phyloP scores from a whole-genome alignment of 2,888 invertebrate species.

The Cephus spinipes region DNA sequence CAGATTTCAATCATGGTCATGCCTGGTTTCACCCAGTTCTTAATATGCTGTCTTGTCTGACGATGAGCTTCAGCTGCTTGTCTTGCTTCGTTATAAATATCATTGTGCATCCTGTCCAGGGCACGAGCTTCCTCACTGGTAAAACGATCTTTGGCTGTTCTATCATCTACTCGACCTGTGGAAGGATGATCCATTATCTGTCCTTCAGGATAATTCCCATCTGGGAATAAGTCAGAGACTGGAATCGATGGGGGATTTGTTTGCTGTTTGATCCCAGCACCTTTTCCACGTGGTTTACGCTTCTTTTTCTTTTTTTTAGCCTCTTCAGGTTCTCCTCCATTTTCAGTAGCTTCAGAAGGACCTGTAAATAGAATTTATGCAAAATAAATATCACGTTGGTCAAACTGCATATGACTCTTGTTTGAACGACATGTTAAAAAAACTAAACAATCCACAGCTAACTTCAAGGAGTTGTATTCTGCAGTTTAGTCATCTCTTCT shows the following conservation, averaged over 20 bases:
- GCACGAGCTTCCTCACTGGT: conserved; percentile 90
- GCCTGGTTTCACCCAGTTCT: conserved; percentile 95
- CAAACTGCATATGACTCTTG: no score
- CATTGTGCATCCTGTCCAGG: conserved; percentile 89
- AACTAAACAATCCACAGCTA: no score
- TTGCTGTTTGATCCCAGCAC: conserved; percentile 71
- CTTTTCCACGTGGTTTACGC: conserved; percentile 67
- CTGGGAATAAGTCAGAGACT: conserved; percentile 85
- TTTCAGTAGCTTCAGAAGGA: conserved; percentile 63
- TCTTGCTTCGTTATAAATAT: conserved; percentile 94
- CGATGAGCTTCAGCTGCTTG: conserved; percentile 98
- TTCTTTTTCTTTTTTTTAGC: conserved; percentile 77
- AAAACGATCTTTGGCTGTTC: conserved; percentile 88
- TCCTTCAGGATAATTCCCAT: conserved; percentile 89
- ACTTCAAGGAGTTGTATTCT: no score
- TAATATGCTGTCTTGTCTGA: conserved; percentile 91
- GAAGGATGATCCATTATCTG: conserved; percentile 88
- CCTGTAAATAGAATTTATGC: conserved; percentile 4
- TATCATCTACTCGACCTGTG: conserved; percentile 79
- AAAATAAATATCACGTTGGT: neutral
- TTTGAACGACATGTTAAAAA: no score
- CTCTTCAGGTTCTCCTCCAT: conserved; percentile 71
- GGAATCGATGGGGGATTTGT: conserved; percentile 90
- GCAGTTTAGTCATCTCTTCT: neutral
- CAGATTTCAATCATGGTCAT: conserved; percentile 99